phyloP scores from a whole-genome alignment of 2,113 vertebrate genomes.

The Morone saxatilis region DNA sequence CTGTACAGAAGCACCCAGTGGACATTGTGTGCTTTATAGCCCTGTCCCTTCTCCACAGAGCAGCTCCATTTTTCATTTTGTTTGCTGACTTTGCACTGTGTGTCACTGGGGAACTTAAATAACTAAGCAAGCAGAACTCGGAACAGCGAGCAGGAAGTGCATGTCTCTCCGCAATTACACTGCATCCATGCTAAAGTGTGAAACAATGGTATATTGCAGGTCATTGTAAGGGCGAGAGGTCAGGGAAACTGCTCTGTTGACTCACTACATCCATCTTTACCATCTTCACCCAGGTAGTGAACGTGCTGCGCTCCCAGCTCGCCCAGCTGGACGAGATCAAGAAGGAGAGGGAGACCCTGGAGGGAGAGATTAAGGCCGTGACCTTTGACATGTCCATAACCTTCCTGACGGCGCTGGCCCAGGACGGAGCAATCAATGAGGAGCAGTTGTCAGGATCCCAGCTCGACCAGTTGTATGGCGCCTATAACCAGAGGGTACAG shows the following conservation, averaged over 20 bases:
- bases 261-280: not conserved
- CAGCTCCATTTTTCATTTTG: slow-evolving; percentile 70
- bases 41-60: slow-evolving; percentile 35
- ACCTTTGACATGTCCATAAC: slow-evolving; percentile 95
- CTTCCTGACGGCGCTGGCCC: slow-evolving; percentile 92
- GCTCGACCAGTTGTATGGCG: slow-evolving; percentile 91
- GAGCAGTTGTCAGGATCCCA: slow-evolving; percentile 92
- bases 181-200: slow-evolving; percentile 6
- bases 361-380: slow-evolving; percentile 92
- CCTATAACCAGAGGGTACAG: slow-evolving; percentile 91
- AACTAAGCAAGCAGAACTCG: slow-evolving; percentile 71
- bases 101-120: slow-evolving; percentile 68
- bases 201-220: not conserved
- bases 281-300: slow-evolving; percentile 87
- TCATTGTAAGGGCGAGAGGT: not conserved
- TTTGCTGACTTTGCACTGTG: slow-evolving; percentile 66
- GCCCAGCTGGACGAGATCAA: slow-evolving; percentile 91
- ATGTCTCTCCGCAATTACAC: slow-evolving; percentile 20
- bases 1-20: slow-evolving; percentile 41
- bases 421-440: slow-evolving; percentile 95
- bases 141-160: slow-evolving; percentile 13
- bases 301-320: slow-evolving; percentile 90
- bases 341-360: slow-evolving; percentile 91
- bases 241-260: not conserved
- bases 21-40: slow-evolving; percentile 58